Base-by-base conservation (phyloP, 2,888 invertebrate species). In the Ganaspis brasiliensis region DNA sequence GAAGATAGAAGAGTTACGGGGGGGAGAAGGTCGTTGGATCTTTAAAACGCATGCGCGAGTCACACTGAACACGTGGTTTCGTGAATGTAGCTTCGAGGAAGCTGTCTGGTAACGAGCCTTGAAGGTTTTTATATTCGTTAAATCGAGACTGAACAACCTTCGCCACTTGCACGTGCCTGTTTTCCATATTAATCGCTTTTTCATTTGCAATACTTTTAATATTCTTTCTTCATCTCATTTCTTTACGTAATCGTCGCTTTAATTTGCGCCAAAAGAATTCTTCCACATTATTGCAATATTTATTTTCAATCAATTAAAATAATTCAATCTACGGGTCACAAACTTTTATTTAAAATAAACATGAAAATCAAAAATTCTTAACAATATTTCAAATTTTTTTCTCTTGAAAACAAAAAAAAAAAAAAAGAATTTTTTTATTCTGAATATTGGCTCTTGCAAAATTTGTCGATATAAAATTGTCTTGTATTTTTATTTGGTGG, bases 1-100 rank as follows among this genome's bases (percentile, higher is more conserved):
- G 24, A 61, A 61, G n/a, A 40, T 52, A 26, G 12, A 35, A 12
- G 31, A 12, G 14, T 4, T 21, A 21, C 31, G 16, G 12, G 4
- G 45, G 75, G 19, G 55, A 45, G 59, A 73, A 73, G 76, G 45
- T 73, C 59, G 72, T 67, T 31, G 59, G 35, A 26, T 71, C 16
- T n/a, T 55, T 49, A 49, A 37, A 59, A 76, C 80, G 80, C 81
- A 74, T 74, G 80, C 78, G 81, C 76, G 45, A 72, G 73, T 61
- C 75, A 63, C 73, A 72, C 71, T 67, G 72, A 81, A 75, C 80
- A 81, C 81, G 81, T 81, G 81, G 81, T 77, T 63, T 74, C 75
- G 79, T 1, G 45, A 67, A 67, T 26, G 26, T 45, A 67, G 67
- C 67, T 67, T n/a, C 24, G 24, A 63, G 21, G 9, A 61, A 21